Base-by-base conservation (phyloP, 2,888 invertebrate genomes). In the Philereme transversata region DNA sequence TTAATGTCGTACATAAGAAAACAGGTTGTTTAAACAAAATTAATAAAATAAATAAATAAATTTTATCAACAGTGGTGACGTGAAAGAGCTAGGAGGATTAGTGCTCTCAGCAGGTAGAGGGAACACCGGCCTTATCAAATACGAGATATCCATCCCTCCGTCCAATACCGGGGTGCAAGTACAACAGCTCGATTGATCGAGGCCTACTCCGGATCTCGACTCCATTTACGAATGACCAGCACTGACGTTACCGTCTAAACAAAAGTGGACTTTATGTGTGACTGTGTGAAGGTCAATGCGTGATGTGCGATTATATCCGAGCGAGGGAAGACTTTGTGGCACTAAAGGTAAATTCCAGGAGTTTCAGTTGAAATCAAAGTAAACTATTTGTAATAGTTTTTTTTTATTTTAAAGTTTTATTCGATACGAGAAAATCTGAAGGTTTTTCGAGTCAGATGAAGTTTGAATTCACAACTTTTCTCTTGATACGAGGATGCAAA, bases 71-170 rank as follows among this genome's bases (percentile, higher is more conserved):
- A 90, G 90, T 33, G 82, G 83, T 9, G 92, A 91, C 62, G 88
- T 86, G 6, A 92, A 90, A 69, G 93, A 90, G 69, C 85, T 89
- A 0, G 87, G 87, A 9, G 86, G 84, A 0, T 81, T 86, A 61
- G 93, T 86, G 67, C 86, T 89, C 56, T 93, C 83, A 43, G 83
- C 83, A 65, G 93, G 84, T 46, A 85, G 82, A 67, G 92, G 86
- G 70, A 22, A 3, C 22, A 84, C 83, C 53, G 93, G 80, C 62
- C 92, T 94, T 59, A 93, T 94, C 71, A 94, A 94, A 79, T 94
- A 94, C 76, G 94, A 94, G 83, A 93, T 93, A 68, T 86, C 90
- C 34, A 87, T 94, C 66, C 94, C 93, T 2, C 93, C 89, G 33
- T 90, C 92, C 62, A 78, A 83, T 5, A 86, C 89, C 0, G 91